phyloP scores from a whole-genome alignment of 2,888 invertebrate genomes.

The Cistogaster globosa region DNA sequence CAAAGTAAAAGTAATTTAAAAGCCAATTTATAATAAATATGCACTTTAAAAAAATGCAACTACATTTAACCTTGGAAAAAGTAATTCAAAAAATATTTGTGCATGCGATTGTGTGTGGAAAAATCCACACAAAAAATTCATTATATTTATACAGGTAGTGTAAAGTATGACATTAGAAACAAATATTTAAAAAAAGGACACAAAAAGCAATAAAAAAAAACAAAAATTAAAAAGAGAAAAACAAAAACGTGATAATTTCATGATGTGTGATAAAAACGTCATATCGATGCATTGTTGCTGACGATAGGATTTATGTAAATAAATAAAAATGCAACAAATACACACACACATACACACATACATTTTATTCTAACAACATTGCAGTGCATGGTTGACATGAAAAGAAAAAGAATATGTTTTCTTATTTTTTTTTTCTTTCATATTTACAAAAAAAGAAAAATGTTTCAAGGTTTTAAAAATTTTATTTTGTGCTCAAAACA shows the following conservation, averaged over 20 bases:
- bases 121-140: neutral
- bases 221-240: neutral
- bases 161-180: neutral
- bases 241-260: slow-evolving; percentile 8
- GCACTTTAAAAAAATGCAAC: slow-evolving; percentile 3
- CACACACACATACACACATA: neutral
- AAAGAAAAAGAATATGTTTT: slow-evolving; percentile 52
- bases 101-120: neutral
- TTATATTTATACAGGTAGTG: slow-evolving; percentile 10
- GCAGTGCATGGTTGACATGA: neutral
- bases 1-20: neutral
- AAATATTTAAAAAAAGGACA: neutral
- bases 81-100: neutral
- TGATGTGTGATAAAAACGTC: neutral
- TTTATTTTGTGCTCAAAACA: slow-evolving; percentile 46
- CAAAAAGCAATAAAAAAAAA: neutral
- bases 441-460: slow-evolving; percentile 20
- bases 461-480: slow-evolving; percentile 69
- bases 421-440: slow-evolving; percentile 12
- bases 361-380: slow-evolving; percentile 33
- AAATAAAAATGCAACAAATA: slow-evolving; percentile 2
- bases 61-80: slow-evolving; percentile 35
- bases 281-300: slow-evolving; percentile 9
- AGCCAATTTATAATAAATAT: slow-evolving; percentile 3
- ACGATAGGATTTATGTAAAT: slow-evolving; percentile 31